A percentile compares a stretch with the other conserved stretches of the same genome.
Evolutionary conservation across 64 coral and sea anemone genomes (phyloP).

Genomic region (Pachyseris speciosa): DNA sequence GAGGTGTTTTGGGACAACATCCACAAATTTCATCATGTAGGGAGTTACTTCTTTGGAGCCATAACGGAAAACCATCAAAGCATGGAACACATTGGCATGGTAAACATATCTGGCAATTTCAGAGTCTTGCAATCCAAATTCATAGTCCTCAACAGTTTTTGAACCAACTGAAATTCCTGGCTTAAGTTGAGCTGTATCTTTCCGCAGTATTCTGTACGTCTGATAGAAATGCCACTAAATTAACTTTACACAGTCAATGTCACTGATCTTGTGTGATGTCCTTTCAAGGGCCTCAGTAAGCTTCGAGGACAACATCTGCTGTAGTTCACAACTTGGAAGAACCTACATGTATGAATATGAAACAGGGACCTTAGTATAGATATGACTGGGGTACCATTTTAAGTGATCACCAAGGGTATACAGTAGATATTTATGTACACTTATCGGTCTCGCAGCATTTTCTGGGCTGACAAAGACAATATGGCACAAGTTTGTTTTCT

Average conservation of each 20-base stretch:
- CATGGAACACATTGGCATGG: too few relatives aligned
- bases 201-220: background rate
- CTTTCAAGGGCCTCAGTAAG: background rate
- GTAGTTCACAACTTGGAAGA: background rate
- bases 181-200: background rate
- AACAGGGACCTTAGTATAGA: background rate
- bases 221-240: conserved; percentile 2
- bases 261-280: background rate
- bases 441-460: too few relatives aligned
- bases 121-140: conserved; percentile 7
- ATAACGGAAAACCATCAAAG: too few relatives aligned
- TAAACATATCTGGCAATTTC: too few relatives aligned
- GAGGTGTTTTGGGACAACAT: too few relatives aligned
- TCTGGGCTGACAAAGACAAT: too few relatives aligned
- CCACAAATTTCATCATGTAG: too few relatives aligned
- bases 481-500: too few relatives aligned
- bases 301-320: background rate
- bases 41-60: too few relatives aligned
- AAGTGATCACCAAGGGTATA: too few relatives aligned
- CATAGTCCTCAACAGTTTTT: background rate
- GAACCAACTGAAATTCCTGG: background rate
- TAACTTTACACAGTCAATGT: background rate
- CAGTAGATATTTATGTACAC: too few relatives aligned
- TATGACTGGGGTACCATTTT: too few relatives aligned
- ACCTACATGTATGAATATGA: background rate